Base-by-base conservation (phyloP, 2,113 vertebrate species). In the Tragelaphus imberbis region DNA sequence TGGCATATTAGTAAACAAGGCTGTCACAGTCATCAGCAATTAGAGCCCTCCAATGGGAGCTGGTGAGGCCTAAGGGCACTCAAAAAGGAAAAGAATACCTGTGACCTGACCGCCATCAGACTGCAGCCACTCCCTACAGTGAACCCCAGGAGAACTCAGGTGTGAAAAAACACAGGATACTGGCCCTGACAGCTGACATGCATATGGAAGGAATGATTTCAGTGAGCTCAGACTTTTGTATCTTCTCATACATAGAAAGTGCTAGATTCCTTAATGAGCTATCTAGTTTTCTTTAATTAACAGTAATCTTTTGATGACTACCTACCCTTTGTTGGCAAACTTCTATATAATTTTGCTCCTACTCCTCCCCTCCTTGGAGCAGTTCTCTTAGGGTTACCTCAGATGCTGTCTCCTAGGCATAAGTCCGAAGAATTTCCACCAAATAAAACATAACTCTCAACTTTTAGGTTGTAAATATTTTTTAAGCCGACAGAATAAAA, bases 401-500 rank as follows among this genome's bases (percentile, higher is more conserved):
- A 44, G 71, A 44, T 77, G 71, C 36, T 36, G 12, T 36, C 65
- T 44, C 11, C 71, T 14, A 40, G 23, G 71, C 71, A 13, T 77
- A 40, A 44, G 36, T 27, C 21, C 6, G 12, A 77, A 27, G 36
- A 77, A 75, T 75, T 44, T 27, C 71, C 71, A 75, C 36, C 36
- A 44, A 27, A 44, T 25, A 63, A 63, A 63, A 63, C 5, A 63
- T 14, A 77, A 77, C 36, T 44, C 71, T 77, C 71, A 77, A 44
- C 36, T 77, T 77, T 77, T 44, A 77, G 71, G 71, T 14, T 77
- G 68, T 71, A 71, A 71, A 77, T 77, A 77, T 44, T 77, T 75
- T 77, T 77, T 44, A 77, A 27, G 71, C 11, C 0, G 6, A 77
- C 71, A 77, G 40, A 55, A 49, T 14, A 89, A 94, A 86, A 79